Percentiles rank a stretch among this genome's conserved stretches.
These are phyloP conservation scores for Horisme vitalbata DNA, from an alignment of 2,888 invertebrate genomes.

Conservation along the genomic window DNA sequence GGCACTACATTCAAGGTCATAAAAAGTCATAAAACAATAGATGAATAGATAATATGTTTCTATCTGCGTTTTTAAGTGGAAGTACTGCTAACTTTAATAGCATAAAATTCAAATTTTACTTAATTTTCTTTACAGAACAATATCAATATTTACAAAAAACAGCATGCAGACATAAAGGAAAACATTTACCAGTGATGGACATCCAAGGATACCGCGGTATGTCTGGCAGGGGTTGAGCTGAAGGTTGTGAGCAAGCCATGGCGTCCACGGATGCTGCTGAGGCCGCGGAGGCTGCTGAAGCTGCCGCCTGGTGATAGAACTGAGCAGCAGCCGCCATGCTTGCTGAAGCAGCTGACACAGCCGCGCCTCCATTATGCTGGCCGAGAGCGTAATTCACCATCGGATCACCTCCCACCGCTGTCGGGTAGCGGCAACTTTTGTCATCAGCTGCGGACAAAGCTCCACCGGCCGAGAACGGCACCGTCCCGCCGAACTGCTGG, in stretches of 20 bases:
- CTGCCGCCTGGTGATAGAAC: constrained; percentile 94
- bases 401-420: constrained; percentile 85
- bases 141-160: constrained; percentile 26
- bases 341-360: constrained; percentile 85
- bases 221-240: constrained; percentile 94
- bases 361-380: constrained; percentile 88
- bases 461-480: constrained; percentile 86
- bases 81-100: too few species aligned
- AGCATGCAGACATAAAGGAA: constrained; percentile 65
- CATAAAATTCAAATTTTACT: too few species aligned
- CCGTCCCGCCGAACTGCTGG: constrained; percentile 88
- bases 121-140: constrained; percentile 37
- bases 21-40: too few species aligned
- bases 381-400: constrained; percentile 92
- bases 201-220: constrained; percentile 98
- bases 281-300: constrained; percentile 89
- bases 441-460: constrained; percentile 86
- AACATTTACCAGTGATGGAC: constrained; percentile 95
- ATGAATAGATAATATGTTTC: too few species aligned
- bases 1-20: background rate
- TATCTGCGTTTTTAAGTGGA: too few species aligned
- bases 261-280: constrained; percentile 91
- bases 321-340: constrained; percentile 90
- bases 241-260: constrained; percentile 91
- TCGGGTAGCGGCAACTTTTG: constrained; percentile 92